These are phyloP conservation scores for Mactromeris polynyma DNA, from an alignment of 2,888 invertebrate genomes.

Conservation along the genomic window DNA sequence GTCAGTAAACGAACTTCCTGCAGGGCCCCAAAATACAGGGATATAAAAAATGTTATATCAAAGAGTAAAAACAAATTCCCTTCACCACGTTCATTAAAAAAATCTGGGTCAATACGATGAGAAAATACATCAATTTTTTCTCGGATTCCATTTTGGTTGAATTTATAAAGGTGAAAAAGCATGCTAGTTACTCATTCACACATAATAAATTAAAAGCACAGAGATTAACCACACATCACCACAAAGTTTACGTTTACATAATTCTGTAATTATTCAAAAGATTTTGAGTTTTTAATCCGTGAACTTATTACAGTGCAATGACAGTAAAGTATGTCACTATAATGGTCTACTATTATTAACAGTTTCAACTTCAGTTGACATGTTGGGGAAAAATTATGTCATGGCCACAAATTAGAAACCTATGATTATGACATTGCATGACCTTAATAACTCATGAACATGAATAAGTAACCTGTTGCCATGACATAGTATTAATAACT, in stretches of 20 bases:
- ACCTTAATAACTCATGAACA: too few species aligned
- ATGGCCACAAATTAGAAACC: too few species aligned
- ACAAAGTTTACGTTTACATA: not conserved
- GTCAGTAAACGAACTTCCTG: slow-evolving; percentile 52
- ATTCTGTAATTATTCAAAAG: not conserved
- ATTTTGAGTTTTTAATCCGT: not conserved
- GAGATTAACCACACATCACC: not conserved
- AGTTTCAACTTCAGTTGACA: too few species aligned
- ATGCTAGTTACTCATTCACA: slow-evolving; percentile 4
- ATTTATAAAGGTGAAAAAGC: not conserved
- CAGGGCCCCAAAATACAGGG: slow-evolving; percentile 14
- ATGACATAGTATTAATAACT: too few species aligned
- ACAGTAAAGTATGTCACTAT: not conserved
- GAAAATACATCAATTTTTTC: too few species aligned
- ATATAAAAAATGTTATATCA: not conserved
- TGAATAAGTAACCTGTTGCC: too few species aligned
- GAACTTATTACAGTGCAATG: not conserved
- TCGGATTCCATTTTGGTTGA: too few species aligned
- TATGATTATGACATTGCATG: too few species aligned
- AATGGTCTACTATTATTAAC: too few species aligned
- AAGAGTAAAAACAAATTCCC: not conserved
- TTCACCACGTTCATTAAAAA: not conserved
- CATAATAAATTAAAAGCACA: not conserved
- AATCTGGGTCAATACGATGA: not conserved
- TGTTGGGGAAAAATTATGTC: too few species aligned